Evolutionary conservation across 64 coral and sea anemone genomes (phyloP).

Genomic region (Actinia equina): DNA sequence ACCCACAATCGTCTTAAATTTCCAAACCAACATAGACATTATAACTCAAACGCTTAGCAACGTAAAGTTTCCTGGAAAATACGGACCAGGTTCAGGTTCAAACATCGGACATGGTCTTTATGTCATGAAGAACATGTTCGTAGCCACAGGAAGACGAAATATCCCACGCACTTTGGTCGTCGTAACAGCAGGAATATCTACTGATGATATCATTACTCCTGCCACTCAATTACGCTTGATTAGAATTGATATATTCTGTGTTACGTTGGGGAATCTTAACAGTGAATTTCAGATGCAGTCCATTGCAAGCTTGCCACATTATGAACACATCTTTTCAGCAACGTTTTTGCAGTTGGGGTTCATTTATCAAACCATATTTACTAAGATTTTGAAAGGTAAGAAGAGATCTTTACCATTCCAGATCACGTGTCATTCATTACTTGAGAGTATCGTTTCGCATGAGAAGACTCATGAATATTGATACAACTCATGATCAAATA

Average conservation of each 20-base stretch:
- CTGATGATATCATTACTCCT: conserved; percentile 48
- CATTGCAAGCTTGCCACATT: conserved; percentile 58
- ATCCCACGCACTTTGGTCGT: conserved; percentile 39
- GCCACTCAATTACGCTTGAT: conserved; percentile 6
- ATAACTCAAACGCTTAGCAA: conserved; percentile 31
- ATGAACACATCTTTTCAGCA: conserved; percentile 56
- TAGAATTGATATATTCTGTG: conserved; percentile 39
- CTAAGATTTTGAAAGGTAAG: conserved; percentile 67
- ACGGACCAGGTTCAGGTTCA: conserved; percentile 46
- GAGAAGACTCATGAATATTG: too few species aligned
- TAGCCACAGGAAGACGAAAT: neutral
- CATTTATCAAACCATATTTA: conserved; percentile 39
- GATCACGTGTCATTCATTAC: too few species aligned
- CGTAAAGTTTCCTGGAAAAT: conserved; percentile 40
- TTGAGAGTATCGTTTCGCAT: too few species aligned
- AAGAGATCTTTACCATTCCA: neutral
- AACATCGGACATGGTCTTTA: conserved; percentile 59
- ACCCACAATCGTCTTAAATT: conserved; percentile 53
- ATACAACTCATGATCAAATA: too few species aligned
- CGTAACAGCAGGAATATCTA: conserved; percentile 37
- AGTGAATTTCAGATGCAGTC: conserved; percentile 57
- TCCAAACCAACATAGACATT: conserved; percentile 31
- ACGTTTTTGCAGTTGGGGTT: conserved; percentile 29
- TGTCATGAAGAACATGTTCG: conserved; percentile 13
- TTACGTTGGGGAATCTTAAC: conserved; percentile 41